These are phyloP conservation scores for Trachelus troglodyta DNA, from an alignment of 2,888 invertebrate genomes.

Conservation along the genomic window DNA sequence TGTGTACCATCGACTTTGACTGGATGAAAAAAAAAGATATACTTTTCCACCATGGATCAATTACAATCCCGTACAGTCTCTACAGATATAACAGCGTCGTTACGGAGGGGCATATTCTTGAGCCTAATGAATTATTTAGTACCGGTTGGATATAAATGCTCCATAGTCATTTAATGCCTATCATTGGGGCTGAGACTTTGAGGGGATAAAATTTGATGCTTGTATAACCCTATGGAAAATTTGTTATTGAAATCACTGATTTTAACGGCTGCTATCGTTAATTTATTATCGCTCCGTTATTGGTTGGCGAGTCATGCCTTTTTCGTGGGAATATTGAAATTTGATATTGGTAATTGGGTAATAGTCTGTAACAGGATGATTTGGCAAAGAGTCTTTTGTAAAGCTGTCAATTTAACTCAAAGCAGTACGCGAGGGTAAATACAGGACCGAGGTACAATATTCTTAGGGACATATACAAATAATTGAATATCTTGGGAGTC, in stretches of 20 bases:
- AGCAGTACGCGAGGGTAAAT: background rate
- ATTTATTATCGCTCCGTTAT: background rate
- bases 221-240: background rate
- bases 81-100: constrained; percentile 26
- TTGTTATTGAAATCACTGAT: background rate
- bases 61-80: constrained; percentile 6
- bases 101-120: constrained; percentile 25
- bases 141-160: constrained; percentile 17
- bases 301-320: background rate
- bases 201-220: background rate
- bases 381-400: background rate
- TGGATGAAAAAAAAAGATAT: background rate
- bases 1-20: background rate
- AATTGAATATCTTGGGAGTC: constrained; percentile 19
- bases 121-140: constrained; percentile 54
- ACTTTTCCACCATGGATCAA: background rate
- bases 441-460: background rate
- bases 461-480: constrained; percentile 9
- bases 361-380: background rate
- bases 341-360: background rate
- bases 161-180: background rate
- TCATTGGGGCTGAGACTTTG: background rate
- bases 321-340: background rate
- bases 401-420: background rate
- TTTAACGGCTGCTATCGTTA: background rate